A percentile compares a stretch with the other conserved stretches of the same genome.
These are phyloP conservation scores for Caranx melampygus DNA, from an alignment of 2,113 vertebrate species.

Conservation along the genomic window DNA sequence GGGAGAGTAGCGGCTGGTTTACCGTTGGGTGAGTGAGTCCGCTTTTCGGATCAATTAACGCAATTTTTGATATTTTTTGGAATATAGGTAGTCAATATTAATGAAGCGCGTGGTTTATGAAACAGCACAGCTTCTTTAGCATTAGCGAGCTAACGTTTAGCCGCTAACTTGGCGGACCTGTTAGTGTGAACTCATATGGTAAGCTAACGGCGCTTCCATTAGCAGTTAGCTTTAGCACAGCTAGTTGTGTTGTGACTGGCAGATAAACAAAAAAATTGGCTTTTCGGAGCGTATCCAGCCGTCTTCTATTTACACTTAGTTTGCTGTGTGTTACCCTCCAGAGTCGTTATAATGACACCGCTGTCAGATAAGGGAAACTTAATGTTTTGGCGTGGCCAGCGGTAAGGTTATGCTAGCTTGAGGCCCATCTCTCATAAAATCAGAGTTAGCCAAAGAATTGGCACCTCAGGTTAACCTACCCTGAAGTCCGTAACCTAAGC, in stretches of 20 bases:
- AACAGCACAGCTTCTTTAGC: conserved; percentile 38
- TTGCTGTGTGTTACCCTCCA: neutral
- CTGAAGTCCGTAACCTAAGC: conserved; percentile 16
- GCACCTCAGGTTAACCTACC: neutral
- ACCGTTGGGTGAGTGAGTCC: conserved; percentile 74
- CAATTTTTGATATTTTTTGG: neutral
- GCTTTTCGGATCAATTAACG: neutral
- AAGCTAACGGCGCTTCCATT: conserved; percentile 50
- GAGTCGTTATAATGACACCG: conserved; percentile 17
- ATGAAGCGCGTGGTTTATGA: neutral
- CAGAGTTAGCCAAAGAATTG: conserved; percentile 21
- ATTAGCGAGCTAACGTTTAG: conserved; percentile 65
- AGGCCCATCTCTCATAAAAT: conserved; percentile 60
- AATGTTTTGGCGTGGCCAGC: conserved; percentile 9
- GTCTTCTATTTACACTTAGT: neutral
- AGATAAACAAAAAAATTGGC: neutral
- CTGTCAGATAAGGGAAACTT: conserved; percentile 30
- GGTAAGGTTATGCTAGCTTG: conserved; percentile 31
- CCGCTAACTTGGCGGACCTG: conserved; percentile 55
- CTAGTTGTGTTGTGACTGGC: conserved; percentile 22
- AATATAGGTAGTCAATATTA: too few relatives aligned
- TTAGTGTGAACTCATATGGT: conserved; percentile 34
- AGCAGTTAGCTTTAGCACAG: conserved; percentile 59
- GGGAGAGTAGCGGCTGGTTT: conserved; percentile 59
- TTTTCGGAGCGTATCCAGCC: neutral